Evolutionary conservation across 2,113 vertebrate genomes (phyloP).

Genomic region (Laticauda colubrina): DNA sequence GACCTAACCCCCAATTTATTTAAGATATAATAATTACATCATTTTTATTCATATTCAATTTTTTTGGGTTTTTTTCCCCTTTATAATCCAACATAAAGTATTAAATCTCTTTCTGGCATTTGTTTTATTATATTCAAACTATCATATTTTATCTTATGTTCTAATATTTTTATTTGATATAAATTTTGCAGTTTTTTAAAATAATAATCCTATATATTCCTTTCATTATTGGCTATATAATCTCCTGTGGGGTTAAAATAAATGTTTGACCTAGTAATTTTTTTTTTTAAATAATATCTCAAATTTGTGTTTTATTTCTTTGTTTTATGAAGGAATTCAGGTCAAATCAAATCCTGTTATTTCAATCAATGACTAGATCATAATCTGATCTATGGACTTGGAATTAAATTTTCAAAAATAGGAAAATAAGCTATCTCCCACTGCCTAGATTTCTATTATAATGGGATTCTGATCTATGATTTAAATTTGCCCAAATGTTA

Average conservation of each 20-base stretch:
- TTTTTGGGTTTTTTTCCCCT: neutral
- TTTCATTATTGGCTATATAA: neutral
- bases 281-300: neutral
- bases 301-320: neutral
- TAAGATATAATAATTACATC: neutral
- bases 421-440: neutral
- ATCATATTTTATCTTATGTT: neutral
- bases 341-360: neutral
- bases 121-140: neutral
- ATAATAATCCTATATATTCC: neutral
- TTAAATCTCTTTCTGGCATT: neutral
- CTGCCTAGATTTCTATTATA: neutral
- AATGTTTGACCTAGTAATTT: neutral
- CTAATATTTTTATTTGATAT: neutral
- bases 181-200: neutral
- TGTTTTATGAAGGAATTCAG: neutral
- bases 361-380: neutral
- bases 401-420: neutral
- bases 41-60: neutral
- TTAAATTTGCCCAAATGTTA: neutral
- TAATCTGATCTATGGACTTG: neutral
- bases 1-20: neutral
- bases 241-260: neutral
- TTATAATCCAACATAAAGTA: neutral
- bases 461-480: neutral